Evolutionary conservation across 2,888 invertebrate species (phyloP).

Genomic region (Oxytorus armatus): DNA sequence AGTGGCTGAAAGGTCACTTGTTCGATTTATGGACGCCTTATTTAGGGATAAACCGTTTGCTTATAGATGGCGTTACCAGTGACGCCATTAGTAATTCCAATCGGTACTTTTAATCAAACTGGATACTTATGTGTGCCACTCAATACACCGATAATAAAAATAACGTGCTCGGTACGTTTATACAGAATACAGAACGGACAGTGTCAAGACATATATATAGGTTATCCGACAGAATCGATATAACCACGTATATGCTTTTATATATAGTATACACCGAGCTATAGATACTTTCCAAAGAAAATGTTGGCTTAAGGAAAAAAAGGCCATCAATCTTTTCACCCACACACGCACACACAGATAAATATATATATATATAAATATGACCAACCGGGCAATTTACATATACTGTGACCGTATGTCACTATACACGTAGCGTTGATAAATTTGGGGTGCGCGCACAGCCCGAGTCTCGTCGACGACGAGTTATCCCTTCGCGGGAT

Average conservation of each 20-base stretch:
- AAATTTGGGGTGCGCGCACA: slow-evolving; percentile 47
- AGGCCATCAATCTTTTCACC: slow-evolving; percentile 76
- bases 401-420: too few relatives aligned
- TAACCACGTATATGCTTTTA: slow-evolving; percentile 37
- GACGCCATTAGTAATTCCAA: not conserved
- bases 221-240: slow-evolving; percentile 45
- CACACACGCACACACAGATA: slow-evolving; percentile 14
- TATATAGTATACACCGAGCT: slow-evolving; percentile 35
- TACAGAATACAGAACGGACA: not conserved
- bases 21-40: too few relatives aligned
- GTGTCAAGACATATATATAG: slow-evolving; percentile 12
- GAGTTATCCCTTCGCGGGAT: slow-evolving; percentile 34
- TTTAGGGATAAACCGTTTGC: too few relatives aligned
- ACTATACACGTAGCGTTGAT: slow-evolving; percentile 18
- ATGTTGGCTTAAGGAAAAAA: slow-evolving; percentile 68
- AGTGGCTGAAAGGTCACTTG: too few relatives aligned
- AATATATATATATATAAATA: slow-evolving; percentile 21
- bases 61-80: too few relatives aligned
- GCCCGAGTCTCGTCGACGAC: slow-evolving; percentile 35
- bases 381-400: not conserved
- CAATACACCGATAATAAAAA: not conserved
- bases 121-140: slow-evolving; percentile 1
- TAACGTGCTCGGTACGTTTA: not conserved
- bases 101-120: not conserved
- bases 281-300: slow-evolving; percentile 67